A percentile compares a stretch with the other conserved stretches of the same genome.
These are phyloP conservation scores for Nothocercus julius DNA, from an alignment of 2,113 vertebrate species.

Conservation along the genomic window DNA sequence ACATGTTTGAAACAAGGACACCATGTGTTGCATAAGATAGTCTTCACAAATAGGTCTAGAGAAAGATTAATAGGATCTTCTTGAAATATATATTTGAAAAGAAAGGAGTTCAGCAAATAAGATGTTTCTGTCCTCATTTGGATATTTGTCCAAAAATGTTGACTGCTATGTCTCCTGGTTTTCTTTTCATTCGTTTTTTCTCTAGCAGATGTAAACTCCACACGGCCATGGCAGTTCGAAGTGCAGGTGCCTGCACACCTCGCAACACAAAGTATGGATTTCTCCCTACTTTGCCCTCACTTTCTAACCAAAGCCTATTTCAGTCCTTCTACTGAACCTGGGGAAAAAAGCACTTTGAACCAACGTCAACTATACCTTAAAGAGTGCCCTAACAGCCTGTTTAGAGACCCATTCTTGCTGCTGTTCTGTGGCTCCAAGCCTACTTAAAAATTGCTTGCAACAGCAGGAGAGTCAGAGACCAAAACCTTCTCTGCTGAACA, in stretches of 20 bases:
- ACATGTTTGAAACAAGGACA: neutral
- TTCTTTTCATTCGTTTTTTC: neutral
- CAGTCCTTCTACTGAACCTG: neutral
- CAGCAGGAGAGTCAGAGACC: neutral
- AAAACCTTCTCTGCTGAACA: neutral
- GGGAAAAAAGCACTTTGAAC: neutral
- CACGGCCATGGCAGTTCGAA: neutral
- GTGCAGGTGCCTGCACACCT: neutral
- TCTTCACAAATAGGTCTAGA: neutral
- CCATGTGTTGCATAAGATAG: accelerated
- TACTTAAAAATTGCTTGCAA: neutral
- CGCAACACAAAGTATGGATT: neutral
- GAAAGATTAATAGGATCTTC: neutral
- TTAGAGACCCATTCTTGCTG: neutral
- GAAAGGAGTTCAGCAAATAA: neutral
- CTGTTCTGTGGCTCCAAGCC: neutral
- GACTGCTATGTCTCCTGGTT: neutral
- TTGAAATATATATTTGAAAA: neutral
- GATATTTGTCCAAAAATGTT: neutral
- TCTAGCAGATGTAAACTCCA: slow-evolving; percentile 24
- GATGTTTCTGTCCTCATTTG: neutral
- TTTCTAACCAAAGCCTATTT: neutral
- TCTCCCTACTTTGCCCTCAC: neutral
- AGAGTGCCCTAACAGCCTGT: neutral
- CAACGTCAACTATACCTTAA: neutral